Evolutionary conservation across 2,113 vertebrate genomes (phyloP), one percentile per base, ranked within the genome.

Genomic region (Osmerus eperlanus): DNA sequence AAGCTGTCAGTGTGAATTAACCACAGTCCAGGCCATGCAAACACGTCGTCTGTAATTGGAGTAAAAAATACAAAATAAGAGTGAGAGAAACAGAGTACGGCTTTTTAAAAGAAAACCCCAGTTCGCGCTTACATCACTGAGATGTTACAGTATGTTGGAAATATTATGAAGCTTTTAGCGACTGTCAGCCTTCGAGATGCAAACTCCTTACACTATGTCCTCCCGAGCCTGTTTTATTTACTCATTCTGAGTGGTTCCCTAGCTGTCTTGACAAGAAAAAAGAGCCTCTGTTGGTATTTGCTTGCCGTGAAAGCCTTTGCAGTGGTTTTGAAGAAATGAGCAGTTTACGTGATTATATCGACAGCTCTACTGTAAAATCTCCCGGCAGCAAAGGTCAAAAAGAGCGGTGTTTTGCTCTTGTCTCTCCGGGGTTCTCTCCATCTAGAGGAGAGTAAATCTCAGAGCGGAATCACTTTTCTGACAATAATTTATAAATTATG

Each of bases 401-500:
- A 92, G 92, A 90, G 85, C 89, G 83, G 86, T 93, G 93, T 93
- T 93, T 92, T 86, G 90, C 23, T 19, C 86, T 85, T 72, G 81
- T 86, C 81, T 83, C 58, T 82, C 87, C 92, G 91, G 86, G 87
- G 88, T 94, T 92, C 82, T 89, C 91, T 92, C 93, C 91, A 93
- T 93, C 92, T 92, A 18, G 90, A 92, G 90, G 91, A 93, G 93
- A 94, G 94, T 94, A 95, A 98, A 97, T 96, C 96, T 97, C 94
- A 83, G 95, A 92, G 94, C 85, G 91, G 94, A 97, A 96, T 97
- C 95, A 95, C 95, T 96, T 96, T 94, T 93, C 96, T 96, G 96
- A 98, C 96, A 98, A 98, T 98, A 97, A 98, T 97, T 94, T 94
- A 98, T 98, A 95, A 99, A 98, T 98, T 95, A 97, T 98, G 95